Conservation (phyloP, 2,113 vertebrate genomes). For the Nipponia nippon region DNA sequence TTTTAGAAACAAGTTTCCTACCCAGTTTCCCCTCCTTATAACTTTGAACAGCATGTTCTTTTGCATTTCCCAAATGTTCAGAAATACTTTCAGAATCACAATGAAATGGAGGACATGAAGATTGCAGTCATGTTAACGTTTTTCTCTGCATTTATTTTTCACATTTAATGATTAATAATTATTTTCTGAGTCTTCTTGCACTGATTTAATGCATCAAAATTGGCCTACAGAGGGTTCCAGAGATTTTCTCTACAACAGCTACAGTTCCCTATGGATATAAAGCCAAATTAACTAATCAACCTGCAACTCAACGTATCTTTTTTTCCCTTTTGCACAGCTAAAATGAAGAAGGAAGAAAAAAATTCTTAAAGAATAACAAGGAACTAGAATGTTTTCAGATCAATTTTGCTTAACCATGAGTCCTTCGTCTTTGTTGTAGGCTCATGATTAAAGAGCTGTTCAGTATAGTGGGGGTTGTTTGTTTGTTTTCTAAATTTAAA, state of each 20-base stretch:
- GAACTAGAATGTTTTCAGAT: background rate
- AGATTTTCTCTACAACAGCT: background rate
- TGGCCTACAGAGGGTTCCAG: background rate
- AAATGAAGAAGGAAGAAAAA: background rate
- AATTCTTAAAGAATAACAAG: background rate
- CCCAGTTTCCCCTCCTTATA: background rate
- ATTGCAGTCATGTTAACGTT: slow-evolving; percentile 8
- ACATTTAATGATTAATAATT: slow-evolving; percentile 4
- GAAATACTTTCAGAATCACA: slow-evolving; percentile 9
- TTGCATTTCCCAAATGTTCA: slow-evolving; percentile 2
- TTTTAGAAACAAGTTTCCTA: slow-evolving; percentile 43
- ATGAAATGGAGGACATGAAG: background rate
- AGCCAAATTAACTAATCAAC: background rate
- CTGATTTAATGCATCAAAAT: background rate
- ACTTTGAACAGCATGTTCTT: slow-evolving; percentile 20
- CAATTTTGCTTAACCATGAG: background rate
- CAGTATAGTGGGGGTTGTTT: background rate
- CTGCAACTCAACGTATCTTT: background rate
- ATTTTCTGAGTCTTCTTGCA: background rate
- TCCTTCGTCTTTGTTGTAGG: background rate
- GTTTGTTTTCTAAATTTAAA: background rate
- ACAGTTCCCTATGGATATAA: background rate
- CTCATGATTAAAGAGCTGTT: background rate
- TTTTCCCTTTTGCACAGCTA: background rate
- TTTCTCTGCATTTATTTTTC: slow-evolving; percentile 8